Evolutionary conservation across 2,888 invertebrate genomes (phyloP), one percentile per base, ranked within the genome.

Genomic region (Ennomos quercinarius): DNA sequence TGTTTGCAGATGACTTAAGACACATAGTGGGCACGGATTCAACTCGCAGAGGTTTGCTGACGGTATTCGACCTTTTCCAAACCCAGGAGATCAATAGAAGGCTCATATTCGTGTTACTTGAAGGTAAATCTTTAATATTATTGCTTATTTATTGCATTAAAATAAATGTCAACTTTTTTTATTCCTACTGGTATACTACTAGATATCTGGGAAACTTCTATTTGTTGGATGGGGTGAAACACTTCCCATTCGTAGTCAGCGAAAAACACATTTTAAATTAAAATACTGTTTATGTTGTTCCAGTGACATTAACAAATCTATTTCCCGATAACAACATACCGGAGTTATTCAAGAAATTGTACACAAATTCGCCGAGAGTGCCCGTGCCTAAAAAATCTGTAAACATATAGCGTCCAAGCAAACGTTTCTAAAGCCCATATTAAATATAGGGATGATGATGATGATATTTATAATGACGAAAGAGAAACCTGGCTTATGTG

Each of bases 21-120:
- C 97, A 97, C 78, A 95, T 99, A 71, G 96, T 98, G 57, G 98
- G 98, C 0, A 96, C 96, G 43, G 98, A 98, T 78, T 97, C 98
- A 2, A 97, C 97, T 3, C 93, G 97, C 17, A 94, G 96, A 70
- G 98, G 98, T 5, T 91, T 98, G 10, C 89, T 97, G 53, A 95
- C 96, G 10, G 95, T 98, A 34, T 98, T 98, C 83, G 97, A 98
- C 77, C 93, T 98, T 74, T 96, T 98, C 74, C 98, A 98, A 91
- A 95, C 96, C 71, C 95, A 96, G 68, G 95, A 95, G 72, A 94
- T 98, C 57, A 99, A 99, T 86, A 94, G 95, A 77, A 94, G 98
- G 73, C 93, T 98, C 52, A 90, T 96, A 49, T 96, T 97, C 77
- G 97, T 98, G 11, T 87, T 98, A 35, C 88, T 98, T 27, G 98